phyloP scores from a whole-genome alignment of 2,797 vertebrate species.

The Gambusia yucatana region DNA sequence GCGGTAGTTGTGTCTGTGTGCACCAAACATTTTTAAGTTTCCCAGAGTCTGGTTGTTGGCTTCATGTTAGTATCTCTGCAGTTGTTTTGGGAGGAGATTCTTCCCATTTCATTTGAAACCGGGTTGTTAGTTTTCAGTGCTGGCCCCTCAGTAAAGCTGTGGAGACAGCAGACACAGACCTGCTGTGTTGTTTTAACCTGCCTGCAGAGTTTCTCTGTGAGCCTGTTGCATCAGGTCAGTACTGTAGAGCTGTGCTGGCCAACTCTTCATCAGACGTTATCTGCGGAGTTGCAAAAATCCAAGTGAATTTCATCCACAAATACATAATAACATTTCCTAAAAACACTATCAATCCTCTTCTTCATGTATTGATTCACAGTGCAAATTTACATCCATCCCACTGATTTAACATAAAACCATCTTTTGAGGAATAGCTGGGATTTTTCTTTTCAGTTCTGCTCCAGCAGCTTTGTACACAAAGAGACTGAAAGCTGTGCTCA shows the following conservation, averaged over 20 bases:
- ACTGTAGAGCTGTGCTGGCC: not conserved
- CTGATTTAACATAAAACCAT: not conserved
- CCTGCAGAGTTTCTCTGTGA: not conserved
- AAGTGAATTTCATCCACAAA: not conserved
- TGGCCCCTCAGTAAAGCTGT: not conserved
- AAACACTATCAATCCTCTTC: not conserved
- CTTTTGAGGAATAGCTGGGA: too few species aligned
- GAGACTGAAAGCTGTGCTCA: not conserved
- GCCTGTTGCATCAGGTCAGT: not conserved
- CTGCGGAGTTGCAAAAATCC: not conserved
- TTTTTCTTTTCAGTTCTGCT: too few species aligned
- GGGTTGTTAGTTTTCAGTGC: not conserved
- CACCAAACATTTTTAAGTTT: not conserved
- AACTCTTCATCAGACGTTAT: not conserved
- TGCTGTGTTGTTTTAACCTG: not conserved
- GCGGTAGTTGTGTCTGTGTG: not conserved
- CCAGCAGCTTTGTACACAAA: too few species aligned
- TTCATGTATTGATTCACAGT: not conserved
- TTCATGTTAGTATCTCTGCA: not conserved
- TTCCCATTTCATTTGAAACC: not conserved
- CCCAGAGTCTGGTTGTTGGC: not conserved
- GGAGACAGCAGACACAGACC: not conserved
- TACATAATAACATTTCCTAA: not conserved
- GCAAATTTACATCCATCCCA: not conserved
- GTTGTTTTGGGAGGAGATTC: not conserved